phyloP scores from a whole-genome alignment of 1,140 invertebrate genomes.

The Eueides isabella region DNA sequence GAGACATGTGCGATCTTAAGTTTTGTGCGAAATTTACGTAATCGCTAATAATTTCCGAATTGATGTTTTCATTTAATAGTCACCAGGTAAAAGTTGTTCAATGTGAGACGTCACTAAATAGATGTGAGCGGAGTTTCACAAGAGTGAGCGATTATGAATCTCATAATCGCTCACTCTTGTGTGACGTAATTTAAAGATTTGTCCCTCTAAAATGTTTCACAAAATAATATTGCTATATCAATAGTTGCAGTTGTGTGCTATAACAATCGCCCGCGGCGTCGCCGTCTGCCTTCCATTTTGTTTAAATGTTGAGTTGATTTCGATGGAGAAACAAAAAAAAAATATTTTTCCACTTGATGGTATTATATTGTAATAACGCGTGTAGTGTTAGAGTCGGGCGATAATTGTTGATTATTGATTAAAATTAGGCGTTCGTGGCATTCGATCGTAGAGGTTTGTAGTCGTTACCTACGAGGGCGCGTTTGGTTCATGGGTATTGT shows the following conservation, averaged over 20 bases:
- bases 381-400: constrained; percentile 78
- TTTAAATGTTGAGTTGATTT: constrained; percentile 75
- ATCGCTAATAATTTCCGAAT: too few species aligned
- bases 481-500: constrained; percentile 74
- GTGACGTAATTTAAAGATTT: too few species aligned
- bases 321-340: constrained; percentile 68
- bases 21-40: too few species aligned
- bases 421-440: constrained; percentile 79
- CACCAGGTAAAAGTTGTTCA: too few species aligned
- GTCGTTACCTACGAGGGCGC: constrained; percentile 70
- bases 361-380: constrained; percentile 70
- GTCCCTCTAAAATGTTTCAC: background rate
- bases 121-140: too few species aligned
- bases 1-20: too few species aligned
- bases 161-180: too few species aligned
- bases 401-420: constrained; percentile 82
- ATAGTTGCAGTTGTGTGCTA: background rate
- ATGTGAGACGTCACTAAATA: too few species aligned
- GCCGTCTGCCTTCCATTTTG: constrained; percentile 65
- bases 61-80: too few species aligned
- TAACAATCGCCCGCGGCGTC: constrained; percentile 17
- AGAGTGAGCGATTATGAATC: too few species aligned
- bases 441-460: constrained; percentile 70
- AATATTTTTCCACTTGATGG: constrained; percentile 81
- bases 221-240: constrained; percentile 31